Evolutionary conservation across 2,113 vertebrate genomes (phyloP).

Genomic region (Chionodraco myersi): DNA sequence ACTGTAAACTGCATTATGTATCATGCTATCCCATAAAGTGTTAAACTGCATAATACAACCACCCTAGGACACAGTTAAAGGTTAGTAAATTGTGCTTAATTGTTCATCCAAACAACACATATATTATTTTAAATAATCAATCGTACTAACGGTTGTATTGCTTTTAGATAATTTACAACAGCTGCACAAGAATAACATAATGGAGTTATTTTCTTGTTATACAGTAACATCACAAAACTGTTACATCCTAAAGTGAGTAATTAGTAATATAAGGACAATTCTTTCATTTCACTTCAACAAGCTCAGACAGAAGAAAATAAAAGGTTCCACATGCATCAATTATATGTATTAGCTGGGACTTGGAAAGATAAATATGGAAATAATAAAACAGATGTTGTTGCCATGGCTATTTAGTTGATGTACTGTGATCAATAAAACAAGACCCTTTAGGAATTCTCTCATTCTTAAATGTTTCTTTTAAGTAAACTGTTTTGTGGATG

Average conservation of each 20-base stretch:
- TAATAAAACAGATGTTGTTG: not conserved
- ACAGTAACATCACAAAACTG: not conserved
- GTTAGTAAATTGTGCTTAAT: too few relatives aligned
- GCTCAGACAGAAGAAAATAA: not conserved
- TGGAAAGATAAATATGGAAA: not conserved
- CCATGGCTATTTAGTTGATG: not conserved
- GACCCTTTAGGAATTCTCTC: too few relatives aligned
- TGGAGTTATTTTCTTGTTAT: not conserved
- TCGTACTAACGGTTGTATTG: not conserved
- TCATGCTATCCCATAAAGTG: not conserved
- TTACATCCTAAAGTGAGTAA: not conserved
- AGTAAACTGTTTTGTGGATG: not conserved
- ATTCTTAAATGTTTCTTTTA: too few relatives aligned
- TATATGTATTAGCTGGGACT: not conserved
- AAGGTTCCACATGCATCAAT: not conserved
- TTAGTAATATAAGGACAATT: not conserved
- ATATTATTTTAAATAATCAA: not conserved
- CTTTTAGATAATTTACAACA: not conserved
- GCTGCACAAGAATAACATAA: not conserved
- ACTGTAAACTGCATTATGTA: too few relatives aligned
- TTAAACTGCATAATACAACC: not conserved
- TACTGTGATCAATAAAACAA: not conserved
- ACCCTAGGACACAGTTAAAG: not conserved
- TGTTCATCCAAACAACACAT: too few relatives aligned
- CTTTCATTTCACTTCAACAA: not conserved